Evolutionary conservation across 2,888 invertebrate genomes (phyloP), one percentile per base, ranked within the genome.

Genomic region (Anorthoa munda): DNA sequence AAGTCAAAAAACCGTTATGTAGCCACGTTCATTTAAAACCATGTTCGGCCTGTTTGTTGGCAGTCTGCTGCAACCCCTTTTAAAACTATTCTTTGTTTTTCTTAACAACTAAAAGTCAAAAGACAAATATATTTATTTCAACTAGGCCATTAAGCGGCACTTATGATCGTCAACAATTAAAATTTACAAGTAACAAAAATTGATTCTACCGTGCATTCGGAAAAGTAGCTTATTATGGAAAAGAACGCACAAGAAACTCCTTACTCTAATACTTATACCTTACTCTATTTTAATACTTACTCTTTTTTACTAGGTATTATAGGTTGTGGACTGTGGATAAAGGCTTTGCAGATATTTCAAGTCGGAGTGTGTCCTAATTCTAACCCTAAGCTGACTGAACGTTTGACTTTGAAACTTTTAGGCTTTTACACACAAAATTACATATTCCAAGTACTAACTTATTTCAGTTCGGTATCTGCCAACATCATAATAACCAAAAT

Each of bases 401-500:
- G n/a, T 13, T 59, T 0, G 7, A n/a, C 39, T 71, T 21, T 9
- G 12, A 46, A 48, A 15, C 39, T 7, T 59, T 39, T n/a, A 12
- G 31, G 7, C n/a, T 7, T 59, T 17, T n/a, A 21, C 15, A 31
- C n/a, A 21, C 17, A 18, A 48, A 48, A 9, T n/a, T 2, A 31
- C 13, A 31, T 1, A 4, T 3, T 21, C 2, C 12, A 18, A 3
- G 7, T 39, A 55, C n/a, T 46, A 31, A 56, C 1, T 1, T 23
- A 71, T 12, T 31, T 55, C 15, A 18, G 18, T 21, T 31, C 4
- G 21, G 2, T 53, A 46, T 1, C 15, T 60, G 15, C 31, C 12
- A 23, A 50, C 3, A 51, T 45, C 9, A 53, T 13, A 63, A 39
- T n/a, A 72, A 75, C n/a, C 21, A 31, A 53, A 53, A 13, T 17